Evolutionary conservation across 1,140 invertebrate species (phyloP).

Genomic region (Schmidtea mediterranea): DNA sequence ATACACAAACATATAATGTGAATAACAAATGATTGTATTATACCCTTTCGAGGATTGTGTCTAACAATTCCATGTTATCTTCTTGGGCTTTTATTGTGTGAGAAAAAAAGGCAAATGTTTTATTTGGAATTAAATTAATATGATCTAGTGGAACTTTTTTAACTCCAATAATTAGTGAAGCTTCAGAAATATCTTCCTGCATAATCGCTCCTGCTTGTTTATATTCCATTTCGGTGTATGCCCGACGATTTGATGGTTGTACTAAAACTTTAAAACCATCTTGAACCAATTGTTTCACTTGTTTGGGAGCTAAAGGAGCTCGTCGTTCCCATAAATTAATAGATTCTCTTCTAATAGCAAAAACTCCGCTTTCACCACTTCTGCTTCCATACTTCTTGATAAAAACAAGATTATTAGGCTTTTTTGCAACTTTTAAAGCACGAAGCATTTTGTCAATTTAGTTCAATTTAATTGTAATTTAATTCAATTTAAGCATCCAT

Average conservation of each 20-base stretch:
- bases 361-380: conserved; percentile 6
- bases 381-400: no score
- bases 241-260: conserved; percentile 80
- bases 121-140: conserved; percentile 51
- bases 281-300: conserved; percentile 56
- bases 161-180: conserved; percentile 77
- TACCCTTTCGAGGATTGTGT: conserved; percentile 71
- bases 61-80: conserved; percentile 80
- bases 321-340: conserved; percentile 90
- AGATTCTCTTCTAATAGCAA: conserved; percentile 45
- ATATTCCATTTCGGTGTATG: conserved; percentile 82
- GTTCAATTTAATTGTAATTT: no score
- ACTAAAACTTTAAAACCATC: conserved; percentile 70
- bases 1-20: conserved; percentile 10
- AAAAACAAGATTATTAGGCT: no score
- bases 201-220: conserved; percentile 57
- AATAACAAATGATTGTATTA: conserved; percentile 4
- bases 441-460: no score
- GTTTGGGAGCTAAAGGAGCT: conserved; percentile 64
- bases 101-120: conserved; percentile 93
- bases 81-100: conserved; percentile 98
- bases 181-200: conserved; percentile 82
- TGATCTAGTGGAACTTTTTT: conserved; percentile 78
- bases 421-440: no score
- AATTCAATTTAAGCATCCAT: no score